Base-by-base conservation (phyloP, 2,113 vertebrate species). In the Neopipo cinnamomea region DNA sequence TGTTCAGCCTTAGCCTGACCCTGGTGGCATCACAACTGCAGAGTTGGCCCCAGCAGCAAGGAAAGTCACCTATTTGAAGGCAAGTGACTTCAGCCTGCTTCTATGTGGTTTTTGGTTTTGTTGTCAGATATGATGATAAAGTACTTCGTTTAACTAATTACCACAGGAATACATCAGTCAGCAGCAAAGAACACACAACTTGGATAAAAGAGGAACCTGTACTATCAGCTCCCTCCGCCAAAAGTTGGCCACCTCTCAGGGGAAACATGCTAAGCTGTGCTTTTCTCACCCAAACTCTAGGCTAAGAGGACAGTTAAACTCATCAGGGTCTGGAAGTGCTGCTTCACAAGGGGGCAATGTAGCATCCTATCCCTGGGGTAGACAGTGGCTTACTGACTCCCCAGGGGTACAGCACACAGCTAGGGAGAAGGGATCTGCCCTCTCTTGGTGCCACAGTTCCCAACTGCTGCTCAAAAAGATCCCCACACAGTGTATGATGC, bases 21-120 rank as follows among this genome's bases (percentile, higher is more conserved):
- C 23, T 0, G 0, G 11, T 4, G 59, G 18, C 41, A 49, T 19
- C 46, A 8, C 20, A 8, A 0, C 2, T 44, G 35, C 1, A 15
- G 22, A 79, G 19, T 3, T 33, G 62, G n/a, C 15, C 47, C 8
- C 53, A 10, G 18, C 3, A 49, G 33, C 49, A 23, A 53, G 30
- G 12, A 17, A 71, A 83, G 8, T 25, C 55, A 37, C 17, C 35
- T 37, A 1, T 55, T 35, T 55, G 9, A 28, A 67, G 17, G 22
- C 24, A 17, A 3, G 22, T 16, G 47, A 28, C 30, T 87, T 67
- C 71, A 59, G 8, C 39, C 37, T 21, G 21, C 55, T 28, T 39
- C 35, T 67, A 1, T 31, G 13, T 7, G 13, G 2, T 10, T 80
- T 53, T 23, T 35, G n/a, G 27, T 42, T 68, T 21, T 65, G 20